Percentiles rank a stretch among this genome's conserved stretches.
Conservation (phyloP, 2,113 vertebrate species). For the Oceanites oceanicus region DNA sequence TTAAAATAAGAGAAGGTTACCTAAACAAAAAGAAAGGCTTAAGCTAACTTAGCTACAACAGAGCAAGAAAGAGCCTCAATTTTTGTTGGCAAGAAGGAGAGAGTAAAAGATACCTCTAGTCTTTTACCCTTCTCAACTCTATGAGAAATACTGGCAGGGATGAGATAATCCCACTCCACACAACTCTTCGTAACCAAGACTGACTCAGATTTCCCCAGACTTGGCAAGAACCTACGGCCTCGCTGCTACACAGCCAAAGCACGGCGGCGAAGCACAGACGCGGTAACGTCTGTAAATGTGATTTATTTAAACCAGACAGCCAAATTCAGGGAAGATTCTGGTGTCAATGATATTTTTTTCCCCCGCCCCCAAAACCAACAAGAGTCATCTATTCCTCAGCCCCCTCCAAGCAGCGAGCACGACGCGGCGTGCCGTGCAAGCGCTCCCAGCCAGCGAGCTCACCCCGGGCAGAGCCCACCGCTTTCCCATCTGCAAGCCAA, state of each 20-base stretch:
- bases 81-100: not conserved
- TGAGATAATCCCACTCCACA: not conserved
- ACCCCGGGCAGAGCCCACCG: not conserved
- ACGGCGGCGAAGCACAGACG: not conserved
- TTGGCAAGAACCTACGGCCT: not conserved
- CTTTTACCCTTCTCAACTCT: not conserved
- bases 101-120: not conserved
- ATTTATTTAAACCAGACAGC: not conserved
- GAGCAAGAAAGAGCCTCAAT: not conserved
- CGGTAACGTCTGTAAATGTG: not conserved
- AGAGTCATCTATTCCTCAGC: not conserved
- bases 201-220: not conserved
- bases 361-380: rapidly evolving
- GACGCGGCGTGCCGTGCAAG: not conserved
- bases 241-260: not conserved
- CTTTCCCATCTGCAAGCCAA: not conserved
- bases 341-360: too few species aligned
- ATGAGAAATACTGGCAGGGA: not conserved
- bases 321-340: not conserved
- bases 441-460: not conserved
- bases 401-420: not conserved
- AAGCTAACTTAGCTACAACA: not conserved
- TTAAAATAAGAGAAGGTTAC: conserved; percentile 44
- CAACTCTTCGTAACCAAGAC: not conserved
- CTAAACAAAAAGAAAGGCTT: conserved; percentile 27